phyloP scores from a whole-genome alignment of 2,888 invertebrate genomes.

The Malachius bipustulatus region DNA sequence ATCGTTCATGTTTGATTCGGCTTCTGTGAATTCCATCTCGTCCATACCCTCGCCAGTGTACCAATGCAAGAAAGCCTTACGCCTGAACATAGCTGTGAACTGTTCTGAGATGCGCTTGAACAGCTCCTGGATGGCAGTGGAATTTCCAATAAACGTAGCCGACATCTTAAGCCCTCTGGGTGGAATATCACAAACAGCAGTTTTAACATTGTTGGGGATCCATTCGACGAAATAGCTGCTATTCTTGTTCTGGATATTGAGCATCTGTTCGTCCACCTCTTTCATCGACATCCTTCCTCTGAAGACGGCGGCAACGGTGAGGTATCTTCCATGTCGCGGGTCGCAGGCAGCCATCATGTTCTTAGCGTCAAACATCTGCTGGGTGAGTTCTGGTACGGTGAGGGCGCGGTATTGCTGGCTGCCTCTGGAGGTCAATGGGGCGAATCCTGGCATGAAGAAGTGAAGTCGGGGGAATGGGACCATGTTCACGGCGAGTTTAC shows the following conservation, averaged over 20 bases:
- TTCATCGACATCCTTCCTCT: slow-evolving; percentile 86
- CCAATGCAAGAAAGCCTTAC: no score
- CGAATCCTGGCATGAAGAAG: slow-evolving; percentile 94
- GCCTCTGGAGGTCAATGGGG: slow-evolving; percentile 80
- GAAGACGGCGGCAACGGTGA: slow-evolving; percentile 86
- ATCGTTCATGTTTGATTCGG: slow-evolving; percentile 91
- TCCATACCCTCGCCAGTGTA: slow-evolving; percentile 96
- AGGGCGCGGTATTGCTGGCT: slow-evolving; percentile 84
- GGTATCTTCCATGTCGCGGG: slow-evolving; percentile 82
- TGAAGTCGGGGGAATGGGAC: slow-evolving; percentile 94
- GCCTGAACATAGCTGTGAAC: slow-evolving; percentile 91
- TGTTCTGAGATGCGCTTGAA: slow-evolving; percentile 87
- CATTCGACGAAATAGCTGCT: slow-evolving; percentile 81
- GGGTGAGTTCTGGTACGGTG: slow-evolving; percentile 84
- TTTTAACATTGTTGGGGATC: slow-evolving; percentile 93
- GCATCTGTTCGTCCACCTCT: slow-evolving; percentile 83
- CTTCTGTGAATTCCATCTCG: slow-evolving; percentile 94
- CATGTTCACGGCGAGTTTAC: slow-evolving; percentile 92
- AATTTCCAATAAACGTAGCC: slow-evolving; percentile 88
- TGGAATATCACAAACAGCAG: slow-evolving; percentile 88
- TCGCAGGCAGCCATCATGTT: slow-evolving; percentile 98
- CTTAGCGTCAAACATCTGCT: slow-evolving; percentile 90
- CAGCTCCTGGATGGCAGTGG: slow-evolving; percentile 85
- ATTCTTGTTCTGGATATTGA: slow-evolving; percentile 93
- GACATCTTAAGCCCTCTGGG: slow-evolving; percentile 89